Conservation (phyloP, 2,888 invertebrate species). For the Linyphia triangularis region DNA sequence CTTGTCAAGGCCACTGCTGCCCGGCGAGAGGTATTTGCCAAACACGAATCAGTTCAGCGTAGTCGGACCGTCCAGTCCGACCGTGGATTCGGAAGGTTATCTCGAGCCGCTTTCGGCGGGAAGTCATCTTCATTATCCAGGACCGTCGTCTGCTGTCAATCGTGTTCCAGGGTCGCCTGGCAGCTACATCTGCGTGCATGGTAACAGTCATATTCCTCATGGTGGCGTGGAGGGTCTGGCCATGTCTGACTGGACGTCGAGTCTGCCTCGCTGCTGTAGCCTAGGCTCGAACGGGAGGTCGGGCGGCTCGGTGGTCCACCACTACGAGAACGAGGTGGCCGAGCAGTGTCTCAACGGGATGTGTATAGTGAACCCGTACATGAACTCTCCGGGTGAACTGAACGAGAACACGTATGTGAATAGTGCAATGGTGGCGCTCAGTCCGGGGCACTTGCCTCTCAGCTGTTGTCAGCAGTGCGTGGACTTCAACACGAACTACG, state of each 20-base stretch:
- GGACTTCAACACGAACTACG: constrained; percentile 78
- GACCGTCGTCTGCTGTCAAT: neutral
- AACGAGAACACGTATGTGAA: constrained; percentile 62
- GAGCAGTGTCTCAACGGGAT: constrained; percentile 53
- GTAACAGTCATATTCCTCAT: neutral
- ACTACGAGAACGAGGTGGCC: constrained; percentile 64
- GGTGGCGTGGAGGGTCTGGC: neutral
- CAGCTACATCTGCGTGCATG: constrained; percentile 52
- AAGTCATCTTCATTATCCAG: constrained; percentile 28
- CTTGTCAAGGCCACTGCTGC: neutral
- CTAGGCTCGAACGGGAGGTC: constrained; percentile 26
- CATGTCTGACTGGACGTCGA: constrained; percentile 29
- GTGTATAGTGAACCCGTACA: constrained; percentile 55
- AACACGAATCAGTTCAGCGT: neutral
- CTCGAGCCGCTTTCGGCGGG: constrained; percentile 54
- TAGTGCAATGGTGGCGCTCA: constrained; percentile 52
- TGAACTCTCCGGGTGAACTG: constrained; percentile 36
- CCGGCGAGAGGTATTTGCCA: neutral
- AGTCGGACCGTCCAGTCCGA: constrained; percentile 2
- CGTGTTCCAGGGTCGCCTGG: constrained; percentile 43
- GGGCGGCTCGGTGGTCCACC: constrained; percentile 25
- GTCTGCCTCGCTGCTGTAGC: constrained; percentile 52
- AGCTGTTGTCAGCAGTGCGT: constrained; percentile 43
- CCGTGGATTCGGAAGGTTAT: constrained; percentile 58
- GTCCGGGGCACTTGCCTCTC: constrained; percentile 51